Evolutionary conservation across 2,113 vertebrate species (phyloP), one percentile per base, ranked within the genome.

Genomic region (Catharus minimus): DNA sequence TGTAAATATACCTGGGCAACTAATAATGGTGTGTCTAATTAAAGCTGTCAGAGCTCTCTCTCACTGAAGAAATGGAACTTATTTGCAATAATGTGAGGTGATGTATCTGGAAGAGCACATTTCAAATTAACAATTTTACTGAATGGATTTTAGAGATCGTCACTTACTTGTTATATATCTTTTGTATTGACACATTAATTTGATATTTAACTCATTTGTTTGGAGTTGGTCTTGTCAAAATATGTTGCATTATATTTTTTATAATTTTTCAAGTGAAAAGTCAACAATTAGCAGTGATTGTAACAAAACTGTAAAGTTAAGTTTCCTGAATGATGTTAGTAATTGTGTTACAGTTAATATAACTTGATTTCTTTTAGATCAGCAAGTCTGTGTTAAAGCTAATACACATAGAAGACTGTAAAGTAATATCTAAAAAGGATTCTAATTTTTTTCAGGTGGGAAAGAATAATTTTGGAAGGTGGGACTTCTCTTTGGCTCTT

Each of bases 381-480:
- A 82, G 13, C 47, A 82, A 73, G 13, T 79, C 19, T 19, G 13
- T 69, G 41, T 66, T 77, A 50, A 82, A 89, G 50, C 17, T 89
- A 76, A 13, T 44, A 22, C 1, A 0, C 36, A 15, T 57, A 33
- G 27, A 73, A 82, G n/a, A 73, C 8, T 30, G 38, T 66, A n/a
- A 65, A 86, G 28, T 89, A 82, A 28, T 77, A 69, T 14, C 60
- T 88, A 39, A 85, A 91, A 80, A 66, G 28, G 13, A 38, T 71
- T 86, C 15, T 88, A 18, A 27, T 89, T 82, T 86, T 81, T 89
- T 94, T 76, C 62, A 55, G 52, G 19, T 92, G 60, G 36, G 64
- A 91, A 92, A 66, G 52, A 76, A 57, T 47, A 56, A 74, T 90
- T 91, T 88, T 77, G 65, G 64, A 77, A 91, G 41, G 38, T 81